These are phyloP conservation scores for Apotomis betuletana DNA, from an alignment of 2,888 invertebrate genomes.

Conservation along the genomic window DNA sequence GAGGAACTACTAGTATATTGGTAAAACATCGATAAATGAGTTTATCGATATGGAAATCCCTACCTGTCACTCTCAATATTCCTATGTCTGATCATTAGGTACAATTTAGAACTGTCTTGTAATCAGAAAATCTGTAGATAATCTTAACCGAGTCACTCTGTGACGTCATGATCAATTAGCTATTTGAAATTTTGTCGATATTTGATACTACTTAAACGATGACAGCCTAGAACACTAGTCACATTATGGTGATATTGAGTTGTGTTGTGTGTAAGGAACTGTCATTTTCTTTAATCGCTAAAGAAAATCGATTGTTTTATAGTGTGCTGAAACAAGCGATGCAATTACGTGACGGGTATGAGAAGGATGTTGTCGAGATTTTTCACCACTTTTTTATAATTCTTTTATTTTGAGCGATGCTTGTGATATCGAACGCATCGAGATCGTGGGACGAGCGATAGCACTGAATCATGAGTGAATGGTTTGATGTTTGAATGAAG, in stretches of 20 bases:
- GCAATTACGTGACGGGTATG: conserved; percentile 29
- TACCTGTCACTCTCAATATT: too few relatives aligned
- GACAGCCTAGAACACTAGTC: conserved; percentile 49
- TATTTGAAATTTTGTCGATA: conserved; percentile 29
- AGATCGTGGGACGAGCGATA: conserved; percentile 18
- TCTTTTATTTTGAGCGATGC: conserved; percentile 33
- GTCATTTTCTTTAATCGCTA: conserved; percentile 43
- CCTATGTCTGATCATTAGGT: conserved; percentile 1
- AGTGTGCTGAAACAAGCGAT: conserved; percentile 32
- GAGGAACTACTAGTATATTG: too few relatives aligned
- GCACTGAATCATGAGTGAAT: conserved; percentile 49
- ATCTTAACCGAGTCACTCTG: conserved; percentile 2
- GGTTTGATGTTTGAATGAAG: conserved; percentile 72
- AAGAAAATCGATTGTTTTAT: conserved; percentile 42
- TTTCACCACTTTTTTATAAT: conserved; percentile 37
- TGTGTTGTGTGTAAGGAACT: conserved; percentile 43
- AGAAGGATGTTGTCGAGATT: conserved; percentile 37
- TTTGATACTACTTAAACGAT: conserved; percentile 41
- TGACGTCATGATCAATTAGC: conserved; percentile 16
- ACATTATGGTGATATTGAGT: conserved; percentile 46
- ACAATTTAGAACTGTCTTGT: conserved; percentile 28
- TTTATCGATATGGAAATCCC: too few relatives aligned
- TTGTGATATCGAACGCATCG: conserved; percentile 23
- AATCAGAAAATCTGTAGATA: conserved; percentile 20
- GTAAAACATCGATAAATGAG: too few relatives aligned